Evolutionary conservation across 2,797 vertebrate genomes (phyloP), one percentile per base, ranked within the genome.

Genomic region (Ibycter americanus): DNA sequence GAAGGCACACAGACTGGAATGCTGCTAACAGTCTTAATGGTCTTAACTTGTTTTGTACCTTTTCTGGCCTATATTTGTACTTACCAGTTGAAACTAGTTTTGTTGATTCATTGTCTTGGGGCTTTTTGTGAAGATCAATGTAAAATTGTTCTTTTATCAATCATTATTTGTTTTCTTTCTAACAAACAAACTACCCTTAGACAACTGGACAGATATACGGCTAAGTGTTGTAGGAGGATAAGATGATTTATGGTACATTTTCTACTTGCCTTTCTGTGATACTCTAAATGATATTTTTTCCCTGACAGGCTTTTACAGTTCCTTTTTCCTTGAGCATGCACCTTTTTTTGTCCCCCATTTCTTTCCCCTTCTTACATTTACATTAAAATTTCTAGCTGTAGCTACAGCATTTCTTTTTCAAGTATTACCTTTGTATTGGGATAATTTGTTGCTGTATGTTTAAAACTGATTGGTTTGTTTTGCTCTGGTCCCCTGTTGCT

Each of bases 341-440:
- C 5, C 18, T n/a, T 3, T 3, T 27, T 9, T 32, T 21, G 8
- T 3, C 25, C 32, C 15, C 8, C 3, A 0, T 77, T 55, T 67
- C 17, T 72, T 74, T 9, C 16, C 8, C 32, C n/a, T 55, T 13
- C 40, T n/a, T 44, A 61, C 7, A 13, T 44, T 25, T 16, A 11
- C 29, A 15, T 59, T 67, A 78, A 67, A 23, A 81, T 71, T 86
- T 70, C 12, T 86, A 9, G 4, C 19, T 72, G 18, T 72, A 52
- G 40, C 34, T 78, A 22, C 15, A 80, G 12, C 11, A 49, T 74
- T 93, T 94, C n/a, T 89, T 70, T 71, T 12, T 73, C 15, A 38
- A 31, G 25, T 83, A 71, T 38, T 63, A 6, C 22, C 31, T 94
- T 93, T 83, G 19, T 4, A 1, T 17, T 63, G 27, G 12, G 79